phyloP scores from a whole-genome alignment of 2,113 vertebrate species.

The Gobio gobio region DNA sequence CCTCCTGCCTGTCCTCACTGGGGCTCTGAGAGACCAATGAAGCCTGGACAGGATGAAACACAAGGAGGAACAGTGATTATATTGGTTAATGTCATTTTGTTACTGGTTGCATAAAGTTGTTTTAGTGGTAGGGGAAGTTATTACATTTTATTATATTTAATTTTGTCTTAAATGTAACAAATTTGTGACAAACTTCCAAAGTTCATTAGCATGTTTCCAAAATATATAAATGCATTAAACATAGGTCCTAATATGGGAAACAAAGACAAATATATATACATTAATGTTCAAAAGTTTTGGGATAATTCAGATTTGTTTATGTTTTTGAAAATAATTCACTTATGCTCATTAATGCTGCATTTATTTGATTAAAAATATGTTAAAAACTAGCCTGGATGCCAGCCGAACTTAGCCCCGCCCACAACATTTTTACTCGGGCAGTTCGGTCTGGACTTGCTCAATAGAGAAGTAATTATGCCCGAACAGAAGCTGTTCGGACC shows the following conservation, averaged over 20 bases:
- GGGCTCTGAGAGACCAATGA: constrained; percentile 67
- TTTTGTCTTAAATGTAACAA: not conserved
- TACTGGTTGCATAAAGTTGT: not conserved
- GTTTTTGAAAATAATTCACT: not conserved
- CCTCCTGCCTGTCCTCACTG: constrained; percentile 64
- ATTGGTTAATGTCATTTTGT: not conserved
- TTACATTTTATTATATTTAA: not conserved
- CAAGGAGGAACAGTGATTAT: not conserved
- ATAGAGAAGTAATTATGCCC: no score
- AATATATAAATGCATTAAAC: not conserved
- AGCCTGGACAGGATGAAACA: constrained; percentile 52
- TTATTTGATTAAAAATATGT: not conserved
- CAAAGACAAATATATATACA: no score
- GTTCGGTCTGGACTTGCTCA: no score
- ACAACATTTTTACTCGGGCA: no score
- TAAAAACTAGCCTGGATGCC: no score
- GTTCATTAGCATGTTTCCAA: not conserved
- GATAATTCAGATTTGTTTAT: no score
- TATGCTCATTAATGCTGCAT: not conserved
- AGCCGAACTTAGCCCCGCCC: no score
- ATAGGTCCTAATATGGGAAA: not conserved
- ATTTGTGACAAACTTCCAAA: not conserved
- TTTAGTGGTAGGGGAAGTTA: not conserved
- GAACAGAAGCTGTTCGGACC: no score
- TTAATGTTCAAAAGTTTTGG: no score